Percentiles rank a stretch among this genome's conserved stretches.
Evolutionary conservation across 92 coral and sea anemone genomes (phyloP).

Genomic region (Actinostola sp.): DNA sequence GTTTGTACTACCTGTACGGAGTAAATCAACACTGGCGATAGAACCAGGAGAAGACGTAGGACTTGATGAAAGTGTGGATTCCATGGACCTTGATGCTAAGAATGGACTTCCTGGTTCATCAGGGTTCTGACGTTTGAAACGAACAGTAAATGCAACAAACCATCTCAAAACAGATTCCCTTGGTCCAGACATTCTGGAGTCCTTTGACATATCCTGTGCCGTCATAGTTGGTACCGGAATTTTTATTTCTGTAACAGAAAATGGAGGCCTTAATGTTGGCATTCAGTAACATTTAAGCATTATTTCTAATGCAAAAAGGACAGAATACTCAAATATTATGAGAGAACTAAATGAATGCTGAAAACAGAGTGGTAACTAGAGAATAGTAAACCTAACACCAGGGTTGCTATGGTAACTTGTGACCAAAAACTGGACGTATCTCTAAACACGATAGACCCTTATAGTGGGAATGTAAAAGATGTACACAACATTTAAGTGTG

Average conservation of each 20-base stretch:
- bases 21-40: constrained; percentile 42
- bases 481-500: no score
- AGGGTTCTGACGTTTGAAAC: constrained; percentile 73
- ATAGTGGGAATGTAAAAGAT: no score
- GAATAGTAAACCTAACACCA: no score
- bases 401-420: no score
- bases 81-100: constrained; percentile 64
- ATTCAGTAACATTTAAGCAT: not conserved
- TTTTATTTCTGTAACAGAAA: constrained; percentile 57
- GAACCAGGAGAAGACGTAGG: constrained; percentile 53
- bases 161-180: constrained; percentile 92
- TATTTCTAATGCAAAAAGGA: not conserved
- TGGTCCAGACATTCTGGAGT: constrained; percentile 51
- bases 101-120: constrained; percentile 58
- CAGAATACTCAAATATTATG: no score
- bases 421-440: no score
- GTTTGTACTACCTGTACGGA: constrained; percentile 53
- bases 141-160: constrained; percentile 93
- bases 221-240: constrained; percentile 49
- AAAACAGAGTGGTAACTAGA: no score
- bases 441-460: no score
- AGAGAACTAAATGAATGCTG: not conserved
- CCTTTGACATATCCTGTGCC: constrained; percentile 23
- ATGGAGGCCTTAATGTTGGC: not conserved
- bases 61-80: constrained; percentile 64